A percentile compares a stretch with the other conserved stretches of the same genome.
Evolutionary conservation across 2,888 invertebrate genomes (phyloP).

Genomic region (Glyphotaelius pellucidus): DNA sequence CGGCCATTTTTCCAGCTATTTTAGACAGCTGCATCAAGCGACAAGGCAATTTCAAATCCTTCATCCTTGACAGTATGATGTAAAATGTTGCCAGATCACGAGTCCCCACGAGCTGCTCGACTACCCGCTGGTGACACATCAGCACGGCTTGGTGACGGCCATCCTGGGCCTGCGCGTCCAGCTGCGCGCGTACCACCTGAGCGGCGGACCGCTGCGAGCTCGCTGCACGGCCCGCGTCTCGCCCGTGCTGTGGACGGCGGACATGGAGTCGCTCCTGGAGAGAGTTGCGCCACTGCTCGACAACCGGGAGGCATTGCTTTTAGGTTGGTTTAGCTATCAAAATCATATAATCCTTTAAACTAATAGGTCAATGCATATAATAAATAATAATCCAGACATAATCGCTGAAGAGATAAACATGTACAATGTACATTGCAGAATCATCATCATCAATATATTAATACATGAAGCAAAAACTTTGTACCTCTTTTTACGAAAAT

Average conservation of each 20-base stretch:
- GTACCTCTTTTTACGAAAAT: too few relatives aligned
- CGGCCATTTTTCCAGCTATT: neutral
- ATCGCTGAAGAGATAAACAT: too few relatives aligned
- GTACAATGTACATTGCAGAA: neutral
- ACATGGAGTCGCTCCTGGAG: conserved; percentile 79
- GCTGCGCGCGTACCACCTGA: conserved; percentile 78
- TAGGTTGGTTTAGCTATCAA: conserved; percentile 74
- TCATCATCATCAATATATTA: too few relatives aligned
- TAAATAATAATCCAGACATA: too few relatives aligned
- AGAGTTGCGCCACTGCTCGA: conserved; percentile 77
- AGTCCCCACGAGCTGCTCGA: conserved; percentile 75
- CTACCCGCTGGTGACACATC: conserved; percentile 77
- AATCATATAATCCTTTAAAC: too few relatives aligned
- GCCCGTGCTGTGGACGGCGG: conserved; percentile 79
- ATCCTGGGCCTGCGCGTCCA: conserved; percentile 78
- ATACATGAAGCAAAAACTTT: too few relatives aligned
- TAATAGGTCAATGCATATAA: too few relatives aligned
- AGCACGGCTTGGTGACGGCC: conserved; percentile 78
- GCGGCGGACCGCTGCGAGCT: conserved; percentile 79
- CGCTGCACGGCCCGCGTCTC: conserved; percentile 80
- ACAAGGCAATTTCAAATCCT: neutral
- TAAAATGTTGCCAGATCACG: conserved; percentile 71
- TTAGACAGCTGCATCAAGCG: neutral
- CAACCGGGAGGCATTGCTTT: conserved; percentile 80
- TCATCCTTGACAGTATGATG: neutral